Conservation (phyloP, 2,797 vertebrate genomes). For the Pangasius sanitwongsei region DNA sequence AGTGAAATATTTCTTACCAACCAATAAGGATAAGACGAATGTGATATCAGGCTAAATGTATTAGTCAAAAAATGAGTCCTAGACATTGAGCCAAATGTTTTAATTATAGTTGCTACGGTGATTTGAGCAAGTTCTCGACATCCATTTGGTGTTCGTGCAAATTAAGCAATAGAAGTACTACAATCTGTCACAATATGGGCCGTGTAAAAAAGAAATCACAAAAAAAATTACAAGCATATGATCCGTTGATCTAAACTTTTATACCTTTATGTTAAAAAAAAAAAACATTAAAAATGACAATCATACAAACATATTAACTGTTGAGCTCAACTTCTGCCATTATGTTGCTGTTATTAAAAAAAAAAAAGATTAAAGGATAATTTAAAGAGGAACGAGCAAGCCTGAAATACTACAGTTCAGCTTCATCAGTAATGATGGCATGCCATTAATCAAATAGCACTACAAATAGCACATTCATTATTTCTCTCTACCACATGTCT, state of each 20-base stretch:
- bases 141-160: neutral
- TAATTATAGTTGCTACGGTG: neutral
- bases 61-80: neutral
- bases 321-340: neutral
- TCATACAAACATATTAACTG: neutral
- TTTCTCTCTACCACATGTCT: neutral
- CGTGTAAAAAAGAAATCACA: neutral
- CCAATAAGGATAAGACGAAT: too few relatives aligned
- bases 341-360: neutral
- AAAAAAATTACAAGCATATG: neutral
- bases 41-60: neutral
- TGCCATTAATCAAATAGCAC: constrained; percentile 21
- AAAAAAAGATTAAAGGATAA: neutral
- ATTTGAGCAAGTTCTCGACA: neutral
- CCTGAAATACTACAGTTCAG: neutral
- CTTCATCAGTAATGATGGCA: constrained; percentile 14
- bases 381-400: neutral
- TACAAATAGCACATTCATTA: constrained; percentile 6
- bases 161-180: too few relatives aligned
- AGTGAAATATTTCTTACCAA: neutral
- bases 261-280: neutral
- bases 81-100: neutral
- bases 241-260: neutral
- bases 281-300: neutral
- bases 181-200: neutral